Evolutionary conservation across 1,140 invertebrate genomes (phyloP).

Genomic region (Contarinia nasturtii): DNA sequence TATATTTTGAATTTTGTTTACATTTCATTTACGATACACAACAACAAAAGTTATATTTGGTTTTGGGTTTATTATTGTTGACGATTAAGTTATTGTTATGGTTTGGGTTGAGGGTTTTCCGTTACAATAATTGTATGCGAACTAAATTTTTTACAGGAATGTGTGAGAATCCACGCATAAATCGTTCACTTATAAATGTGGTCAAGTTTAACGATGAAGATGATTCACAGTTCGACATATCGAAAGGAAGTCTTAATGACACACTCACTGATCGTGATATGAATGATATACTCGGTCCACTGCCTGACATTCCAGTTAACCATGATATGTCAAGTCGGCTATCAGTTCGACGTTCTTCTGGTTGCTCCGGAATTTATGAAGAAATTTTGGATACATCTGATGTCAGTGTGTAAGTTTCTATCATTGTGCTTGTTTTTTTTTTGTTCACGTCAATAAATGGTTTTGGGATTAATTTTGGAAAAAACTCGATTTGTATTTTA

Average conservation of each 20-base stretch:
- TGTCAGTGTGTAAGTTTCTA: neutral
- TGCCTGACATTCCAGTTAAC: conserved; percentile 15
- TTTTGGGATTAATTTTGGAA: too few species aligned
- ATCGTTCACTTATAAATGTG: neutral
- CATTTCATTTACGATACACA: neutral
- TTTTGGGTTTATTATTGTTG: conserved; percentile 1
- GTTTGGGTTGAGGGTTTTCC: neutral
- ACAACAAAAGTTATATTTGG: too few species aligned
- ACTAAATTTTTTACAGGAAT: conserved; percentile 6
- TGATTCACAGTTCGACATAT: neutral
- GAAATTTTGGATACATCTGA: conserved; percentile 15
- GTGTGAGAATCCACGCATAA: neutral
- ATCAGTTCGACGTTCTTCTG: conserved; percentile 9
- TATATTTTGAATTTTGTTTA: too few species aligned
- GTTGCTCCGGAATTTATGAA: conserved; percentile 21
- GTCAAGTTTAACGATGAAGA: too few species aligned
- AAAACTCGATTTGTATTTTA: too few species aligned
- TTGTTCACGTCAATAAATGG: too few species aligned
- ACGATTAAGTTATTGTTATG: neutral
- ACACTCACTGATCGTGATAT: neutral
- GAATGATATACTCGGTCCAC: conserved; percentile 6
- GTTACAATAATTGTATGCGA: neutral
- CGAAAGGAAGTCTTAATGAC: neutral
- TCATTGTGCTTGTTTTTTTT: too few species aligned
- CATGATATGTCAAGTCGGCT: conserved; percentile 4